Evolutionary conservation across 2,113 vertebrate genomes (phyloP), one percentile per base, ranked within the genome.

Genomic region (Drymodes brunneopygia): DNA sequence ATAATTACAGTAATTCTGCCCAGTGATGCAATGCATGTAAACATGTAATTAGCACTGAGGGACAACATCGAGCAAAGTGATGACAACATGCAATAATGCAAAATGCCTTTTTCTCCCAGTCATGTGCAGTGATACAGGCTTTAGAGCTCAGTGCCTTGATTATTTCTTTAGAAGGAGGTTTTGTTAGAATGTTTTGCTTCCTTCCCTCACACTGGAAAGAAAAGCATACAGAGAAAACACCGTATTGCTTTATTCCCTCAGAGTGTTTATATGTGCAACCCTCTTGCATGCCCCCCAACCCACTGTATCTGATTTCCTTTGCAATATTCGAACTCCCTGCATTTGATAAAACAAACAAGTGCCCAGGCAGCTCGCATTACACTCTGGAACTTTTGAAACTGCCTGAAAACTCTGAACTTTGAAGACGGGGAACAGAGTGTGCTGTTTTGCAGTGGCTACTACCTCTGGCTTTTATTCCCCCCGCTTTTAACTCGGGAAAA

Each of bases 1-100:
- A 89, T 96, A 95, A 96, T 96, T 95, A 91, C 86, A 95, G 92
- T 95, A 75, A 96, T 97, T 92, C 95, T 57, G 56, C 70, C 91
- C 62, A 89, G 36, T 95, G 94, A 96, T 96, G 96, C 86, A 94
- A 87, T 73, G 73, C 88, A 48, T 82, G 84, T 95, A 94, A 95
- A 93, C 83, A 93, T 92, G 90, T 92, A 87, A 95, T 97, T 94
- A 96, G 84, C 91, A 95, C 38, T 38, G 45, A 71, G 89, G 89
- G 83, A 82, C 91, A 95, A 92, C 92, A 90, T 47, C 7, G 53
- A 90, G 95, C 74, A 44, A 79, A 92, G 89, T 33, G 89, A 96
- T 96, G 94, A 94, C 94, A 94, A 28, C 77, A 36, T 6, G 80
- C 81, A 92, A 80, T 80, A 72, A 85, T 92, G 94, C 86, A 92